Evolutionary conservation across 2,888 invertebrate genomes (phyloP), one percentile per base, ranked within the genome.

Genomic region (Zele albiditarsus): DNA sequence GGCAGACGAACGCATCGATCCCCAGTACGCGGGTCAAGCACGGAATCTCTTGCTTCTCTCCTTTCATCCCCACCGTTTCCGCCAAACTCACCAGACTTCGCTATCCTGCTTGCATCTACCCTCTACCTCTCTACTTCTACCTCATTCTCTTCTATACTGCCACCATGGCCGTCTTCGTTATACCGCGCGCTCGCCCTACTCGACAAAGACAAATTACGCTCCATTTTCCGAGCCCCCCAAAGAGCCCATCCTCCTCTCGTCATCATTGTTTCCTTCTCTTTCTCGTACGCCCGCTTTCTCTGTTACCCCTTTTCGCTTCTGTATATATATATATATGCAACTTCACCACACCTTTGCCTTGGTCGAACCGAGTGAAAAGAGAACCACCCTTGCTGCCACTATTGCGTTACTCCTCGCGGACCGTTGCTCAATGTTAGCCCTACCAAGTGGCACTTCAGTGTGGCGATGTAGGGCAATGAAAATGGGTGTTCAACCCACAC

Each of bases 1-100:
- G 89, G 88, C 89, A 89, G 89, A 89, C 88, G 89, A 89, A 89
- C 88, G 89, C 89, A 89, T 89, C 89, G 89, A 89, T 89, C 89
- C 89, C 88, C 20, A 53, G 53, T 20, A 87, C 89, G 88, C 89
- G 87, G 89, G 89, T 89, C 89, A 89, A 89, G 89, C 89, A 87
- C 86, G 88, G 89, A 88, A 88, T 87, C 85, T 84, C 85, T 84
- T 84, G 83, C 83, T 75, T 76, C 76, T 69, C 69, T 73, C 71
- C 78, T 69, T 60, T 75, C 79, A 78, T 79, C 77, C 77, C 80
- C 71, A 75, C 75, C 69, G 69, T 60, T 77, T 33, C 38, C 68
- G 28, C 62, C 46, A 69, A 53, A 77, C 74, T 70, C 80, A 79
- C 78, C 78, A 77, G 79, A 79, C 74, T 77, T 71, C 60, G 58